phyloP scores from a whole-genome alignment of 2,888 invertebrate species.

The Drosophila merina region DNA sequence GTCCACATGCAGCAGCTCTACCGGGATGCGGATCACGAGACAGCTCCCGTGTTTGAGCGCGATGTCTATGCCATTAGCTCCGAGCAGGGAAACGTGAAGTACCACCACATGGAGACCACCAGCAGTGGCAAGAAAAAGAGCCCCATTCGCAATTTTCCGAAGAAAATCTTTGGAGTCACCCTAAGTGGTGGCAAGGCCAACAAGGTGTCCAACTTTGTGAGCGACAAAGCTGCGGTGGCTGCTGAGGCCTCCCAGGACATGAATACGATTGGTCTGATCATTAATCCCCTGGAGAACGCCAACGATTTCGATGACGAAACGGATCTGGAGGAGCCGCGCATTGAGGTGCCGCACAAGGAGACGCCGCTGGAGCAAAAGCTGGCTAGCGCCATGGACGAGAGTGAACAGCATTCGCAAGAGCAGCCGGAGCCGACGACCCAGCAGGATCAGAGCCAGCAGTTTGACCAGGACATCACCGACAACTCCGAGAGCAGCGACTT shows the following conservation, averaged over 20 bases:
- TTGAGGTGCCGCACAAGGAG: constrained; percentile 59
- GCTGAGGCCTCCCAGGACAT: constrained; percentile 51
- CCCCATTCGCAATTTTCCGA: constrained; percentile 83
- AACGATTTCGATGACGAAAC: constrained; percentile 82
- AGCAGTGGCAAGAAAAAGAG: constrained; percentile 81
- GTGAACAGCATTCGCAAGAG: constrained; percentile 47
- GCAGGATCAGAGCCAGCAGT: constrained; percentile 60
- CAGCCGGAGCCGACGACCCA: constrained; percentile 43
- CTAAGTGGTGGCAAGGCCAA: constrained; percentile 82
- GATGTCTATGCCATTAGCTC: constrained; percentile 93
- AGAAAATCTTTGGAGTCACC: constrained; percentile 84
- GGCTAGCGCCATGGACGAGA: constrained; percentile 70
- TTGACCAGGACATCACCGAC: constrained; percentile 80
- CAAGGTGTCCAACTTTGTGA: constrained; percentile 83
- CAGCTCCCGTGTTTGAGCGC: constrained; percentile 77
- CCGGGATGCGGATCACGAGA: constrained; percentile 83
- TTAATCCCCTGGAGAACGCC: constrained; percentile 86
- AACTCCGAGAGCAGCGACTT: constrained; percentile 83
- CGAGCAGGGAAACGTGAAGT: constrained; percentile 90
- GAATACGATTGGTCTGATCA: constrained; percentile 86
- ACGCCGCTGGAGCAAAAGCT: constrained; percentile 69
- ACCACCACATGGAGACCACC: constrained; percentile 81
- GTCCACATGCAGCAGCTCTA: constrained; percentile 87
- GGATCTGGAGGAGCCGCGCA: constrained; percentile 73
- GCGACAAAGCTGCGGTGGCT: constrained; percentile 72